Conservation (phyloP, 2,797 vertebrate genomes). For the Microhierax caerulescens region DNA sequence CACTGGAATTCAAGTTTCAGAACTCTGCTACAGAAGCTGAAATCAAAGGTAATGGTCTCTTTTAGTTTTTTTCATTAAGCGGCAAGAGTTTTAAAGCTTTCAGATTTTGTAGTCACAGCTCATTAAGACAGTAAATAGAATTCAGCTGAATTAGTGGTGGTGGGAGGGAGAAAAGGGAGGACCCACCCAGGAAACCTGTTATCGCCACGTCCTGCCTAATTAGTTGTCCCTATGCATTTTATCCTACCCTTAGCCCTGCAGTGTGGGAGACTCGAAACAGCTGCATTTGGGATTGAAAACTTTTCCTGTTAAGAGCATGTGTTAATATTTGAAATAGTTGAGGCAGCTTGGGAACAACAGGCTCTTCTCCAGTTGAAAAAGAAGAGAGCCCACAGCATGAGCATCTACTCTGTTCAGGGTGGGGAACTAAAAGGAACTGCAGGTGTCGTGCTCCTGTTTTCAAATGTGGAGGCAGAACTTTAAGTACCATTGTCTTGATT, state of each 20-base stretch:
- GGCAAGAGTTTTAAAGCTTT: background rate
- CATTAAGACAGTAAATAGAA: background rate
- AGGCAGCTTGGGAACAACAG: background rate
- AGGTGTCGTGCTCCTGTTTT: background rate
- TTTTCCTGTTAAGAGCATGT: background rate
- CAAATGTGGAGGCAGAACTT: background rate
- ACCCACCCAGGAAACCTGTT: background rate
- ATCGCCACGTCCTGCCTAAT: background rate
- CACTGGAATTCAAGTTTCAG: slow-evolving; percentile 81
- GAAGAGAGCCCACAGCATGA: background rate
- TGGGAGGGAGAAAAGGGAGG: background rate
- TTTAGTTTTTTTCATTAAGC: background rate
- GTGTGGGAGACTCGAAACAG: background rate
- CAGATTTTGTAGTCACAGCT: background rate
- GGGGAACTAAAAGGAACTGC: background rate
- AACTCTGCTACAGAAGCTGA: slow-evolving; percentile 59
- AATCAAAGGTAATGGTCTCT: slow-evolving; percentile 67
- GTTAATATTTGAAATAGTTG: background rate
- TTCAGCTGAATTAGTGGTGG: background rate
- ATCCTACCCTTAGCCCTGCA: background rate
- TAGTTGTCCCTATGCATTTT: background rate
- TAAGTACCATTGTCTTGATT: background rate
- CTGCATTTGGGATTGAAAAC: background rate
- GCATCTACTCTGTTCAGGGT: background rate
- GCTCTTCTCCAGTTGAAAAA: background rate